phyloP scores from a whole-genome alignment of 2,888 invertebrate genomes.

The Philaethria dido region DNA sequence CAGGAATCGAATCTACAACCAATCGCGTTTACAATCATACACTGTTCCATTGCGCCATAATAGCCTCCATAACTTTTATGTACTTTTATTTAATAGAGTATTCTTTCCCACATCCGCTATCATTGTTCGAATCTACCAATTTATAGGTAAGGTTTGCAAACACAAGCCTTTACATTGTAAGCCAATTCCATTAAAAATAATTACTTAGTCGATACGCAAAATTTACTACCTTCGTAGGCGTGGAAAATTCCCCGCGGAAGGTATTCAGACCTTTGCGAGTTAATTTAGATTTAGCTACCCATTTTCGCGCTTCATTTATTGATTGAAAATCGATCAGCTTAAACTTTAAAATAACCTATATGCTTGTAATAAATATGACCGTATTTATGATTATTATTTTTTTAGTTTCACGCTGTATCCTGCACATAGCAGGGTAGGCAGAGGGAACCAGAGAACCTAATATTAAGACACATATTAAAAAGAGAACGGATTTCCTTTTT shows the following conservation, averaged over 20 bases:
- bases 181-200: constrained; percentile 42
- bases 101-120: constrained; percentile 15
- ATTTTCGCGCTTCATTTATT: constrained; percentile 22
- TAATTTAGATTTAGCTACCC: constrained; percentile 34
- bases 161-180: constrained; percentile 32
- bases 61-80: too few relatives aligned
- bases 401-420: too few relatives aligned
- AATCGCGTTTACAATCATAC: too few relatives aligned
- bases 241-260: constrained; percentile 34
- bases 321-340: constrained; percentile 30
- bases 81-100: constrained; percentile 3
- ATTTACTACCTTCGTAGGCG: constrained; percentile 37
- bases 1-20: too few relatives aligned
- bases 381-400: constrained; percentile 10
- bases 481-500: too few relatives aligned
- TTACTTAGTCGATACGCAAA: constrained; percentile 42
- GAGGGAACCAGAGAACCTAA: too few relatives aligned
- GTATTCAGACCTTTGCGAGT: constrained; percentile 33
- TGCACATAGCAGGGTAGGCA: too few relatives aligned
- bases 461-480: too few relatives aligned
- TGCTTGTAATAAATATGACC: background rate
- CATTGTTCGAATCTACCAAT: constrained; percentile 32
- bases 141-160: constrained; percentile 28
- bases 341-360: constrained; percentile 8
- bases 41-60: too few relatives aligned